Evolutionary conservation across 53 echinoderm and acorn worm species (phyloP).

Genomic region (Astropecten irregularis): DNA sequence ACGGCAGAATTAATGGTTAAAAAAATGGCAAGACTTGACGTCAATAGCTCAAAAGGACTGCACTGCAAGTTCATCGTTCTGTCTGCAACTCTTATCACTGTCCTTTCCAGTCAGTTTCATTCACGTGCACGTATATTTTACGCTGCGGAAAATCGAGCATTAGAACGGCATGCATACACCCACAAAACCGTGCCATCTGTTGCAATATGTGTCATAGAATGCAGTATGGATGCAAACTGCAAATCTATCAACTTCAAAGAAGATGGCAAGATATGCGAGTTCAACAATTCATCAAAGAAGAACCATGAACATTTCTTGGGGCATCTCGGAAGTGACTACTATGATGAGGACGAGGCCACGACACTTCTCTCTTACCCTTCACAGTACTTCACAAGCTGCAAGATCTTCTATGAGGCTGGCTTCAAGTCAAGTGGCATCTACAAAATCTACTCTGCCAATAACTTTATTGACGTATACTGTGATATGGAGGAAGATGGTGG

Average conservation of each 20-base stretch:
- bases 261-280: background rate
- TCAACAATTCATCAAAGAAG: background rate
- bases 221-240: background rate
- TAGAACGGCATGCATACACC: background rate
- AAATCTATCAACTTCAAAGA: conserved; percentile 2
- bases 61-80: too few relatives aligned
- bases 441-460: background rate
- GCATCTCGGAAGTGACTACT: background rate
- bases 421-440: background rate
- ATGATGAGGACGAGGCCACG: background rate
- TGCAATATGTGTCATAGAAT: background rate
- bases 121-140: too few relatives aligned
- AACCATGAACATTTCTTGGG: background rate
- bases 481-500: conserved; percentile 23
- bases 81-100: too few relatives aligned
- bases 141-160: background rate
- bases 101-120: too few relatives aligned
- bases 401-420: background rate
- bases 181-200: background rate
- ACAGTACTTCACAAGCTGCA: background rate
- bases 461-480: background rate
- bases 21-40: too few relatives aligned
- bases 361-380: background rate
- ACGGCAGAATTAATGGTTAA: too few relatives aligned
- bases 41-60: too few relatives aligned